phyloP scores from a whole-genome alignment of 2,888 invertebrate genomes.

The Stegophylla sp. region DNA sequence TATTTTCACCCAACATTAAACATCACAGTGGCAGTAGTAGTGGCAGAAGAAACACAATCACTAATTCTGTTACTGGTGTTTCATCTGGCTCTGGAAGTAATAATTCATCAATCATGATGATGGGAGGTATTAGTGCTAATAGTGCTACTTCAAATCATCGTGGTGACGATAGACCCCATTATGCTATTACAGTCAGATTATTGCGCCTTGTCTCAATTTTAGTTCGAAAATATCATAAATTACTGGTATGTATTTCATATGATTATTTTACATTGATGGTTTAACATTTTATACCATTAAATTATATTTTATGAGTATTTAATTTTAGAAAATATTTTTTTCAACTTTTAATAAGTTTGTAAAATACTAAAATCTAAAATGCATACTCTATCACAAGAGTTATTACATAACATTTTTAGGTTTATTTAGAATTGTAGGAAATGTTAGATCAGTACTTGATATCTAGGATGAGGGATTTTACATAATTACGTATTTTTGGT shows the following conservation, averaged over 20 bases:
- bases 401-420: too few species aligned
- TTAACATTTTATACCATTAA: too few species aligned
- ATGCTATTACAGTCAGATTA: conserved; percentile 94
- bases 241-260: conserved; percentile 73
- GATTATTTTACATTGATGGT: not conserved
- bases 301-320: not conserved
- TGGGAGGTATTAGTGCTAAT: conserved; percentile 13
- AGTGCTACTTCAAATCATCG: conserved; percentile 28
- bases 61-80: not conserved
- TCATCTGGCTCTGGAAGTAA: conserved; percentile 11
- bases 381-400: too few species aligned
- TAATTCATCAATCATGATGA: conserved; percentile 25
- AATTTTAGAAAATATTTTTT: not conserved
- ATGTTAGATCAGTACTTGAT: too few species aligned
- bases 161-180: conserved; percentile 84
- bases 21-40: conserved; percentile 66
- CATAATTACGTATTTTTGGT: too few species aligned
- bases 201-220: conserved; percentile 90
- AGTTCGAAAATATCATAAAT: conserved; percentile 88
- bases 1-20: conserved; percentile 99
- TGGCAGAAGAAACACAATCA: conserved; percentile 12
- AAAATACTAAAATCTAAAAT: too few species aligned
- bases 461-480: too few species aligned
- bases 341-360: not conserved
- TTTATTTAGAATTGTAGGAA: too few species aligned